Percentiles rank a stretch among this genome's conserved stretches.
Conservation (phyloP, 2,113 vertebrate genomes). For the Phylloscopus trochiloides region DNA sequence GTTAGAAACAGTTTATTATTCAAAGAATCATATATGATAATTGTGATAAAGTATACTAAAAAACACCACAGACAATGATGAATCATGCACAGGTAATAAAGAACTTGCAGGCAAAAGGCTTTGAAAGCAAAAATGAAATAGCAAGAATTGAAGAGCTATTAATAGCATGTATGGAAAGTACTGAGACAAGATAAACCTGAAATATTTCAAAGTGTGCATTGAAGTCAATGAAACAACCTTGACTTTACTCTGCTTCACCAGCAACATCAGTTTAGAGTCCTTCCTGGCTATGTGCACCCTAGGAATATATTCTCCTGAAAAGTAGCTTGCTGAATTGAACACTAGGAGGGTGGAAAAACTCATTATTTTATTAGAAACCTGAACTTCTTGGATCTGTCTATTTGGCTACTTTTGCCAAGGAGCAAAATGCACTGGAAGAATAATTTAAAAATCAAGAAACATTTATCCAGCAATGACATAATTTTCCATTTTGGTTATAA, state of each 20-base stretch:
- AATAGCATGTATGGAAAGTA: not conserved
- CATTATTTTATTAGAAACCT: not conserved
- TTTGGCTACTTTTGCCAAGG: not conserved
- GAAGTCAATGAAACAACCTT: not conserved
- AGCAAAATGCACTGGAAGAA: not conserved
- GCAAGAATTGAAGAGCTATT: not conserved
- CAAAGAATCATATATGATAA: not conserved
- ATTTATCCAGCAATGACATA: not conserved
- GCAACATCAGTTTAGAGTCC: not conserved
- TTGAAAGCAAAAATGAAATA: not conserved
- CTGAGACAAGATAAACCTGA: not conserved
- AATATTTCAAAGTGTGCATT: not conserved
- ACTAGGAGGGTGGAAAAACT: not conserved
- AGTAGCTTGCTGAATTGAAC: not conserved
- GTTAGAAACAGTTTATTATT: not conserved
- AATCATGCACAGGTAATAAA: not conserved
- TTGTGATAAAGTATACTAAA: not conserved
- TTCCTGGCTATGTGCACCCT: not conserved
- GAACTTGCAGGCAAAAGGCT: not conserved
- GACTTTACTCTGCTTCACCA: accelerated
- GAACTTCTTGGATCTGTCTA: not conserved
- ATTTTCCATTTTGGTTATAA: not conserved
- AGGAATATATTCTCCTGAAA: not conserved
- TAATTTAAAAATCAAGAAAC: constrained; percentile 23
- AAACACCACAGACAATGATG: not conserved